Percentiles rank a stretch among this genome's conserved stretches.
Evolutionary conservation across 2,888 invertebrate species (phyloP).

Genomic region (Blastobasis lacticolella): DNA sequence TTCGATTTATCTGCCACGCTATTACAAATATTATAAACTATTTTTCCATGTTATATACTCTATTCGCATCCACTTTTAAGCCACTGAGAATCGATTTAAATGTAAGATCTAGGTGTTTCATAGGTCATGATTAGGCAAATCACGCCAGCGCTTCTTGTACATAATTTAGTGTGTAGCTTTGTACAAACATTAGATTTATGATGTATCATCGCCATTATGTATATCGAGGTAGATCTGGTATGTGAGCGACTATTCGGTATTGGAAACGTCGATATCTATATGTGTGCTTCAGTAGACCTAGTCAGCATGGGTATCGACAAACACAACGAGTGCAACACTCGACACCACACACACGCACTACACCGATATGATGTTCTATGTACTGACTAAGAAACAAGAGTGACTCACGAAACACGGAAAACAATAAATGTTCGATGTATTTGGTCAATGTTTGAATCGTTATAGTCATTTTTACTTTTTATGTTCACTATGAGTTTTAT

Average conservation of each 20-base stretch:
- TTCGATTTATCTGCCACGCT: slow-evolving; percentile 6
- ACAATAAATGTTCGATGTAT: slow-evolving; percentile 47
- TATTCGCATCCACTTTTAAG: background rate
- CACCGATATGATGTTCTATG: slow-evolving; percentile 20
- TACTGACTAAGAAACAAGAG: slow-evolving; percentile 12
- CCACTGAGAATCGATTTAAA: slow-evolving; percentile 3
- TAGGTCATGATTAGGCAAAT: slow-evolving; percentile 11
- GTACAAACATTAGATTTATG: slow-evolving; percentile 20
- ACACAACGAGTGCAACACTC: slow-evolving; percentile 40
- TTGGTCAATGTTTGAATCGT: slow-evolving; percentile 34
- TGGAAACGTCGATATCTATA: slow-evolving; percentile 20
- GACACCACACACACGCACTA: slow-evolving; percentile 34
- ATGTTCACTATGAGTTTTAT: slow-evolving; percentile 21
- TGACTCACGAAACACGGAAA: slow-evolving; percentile 13
- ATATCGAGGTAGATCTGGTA: slow-evolving; percentile 48
- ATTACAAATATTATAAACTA: background rate
- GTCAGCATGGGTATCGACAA: slow-evolving; percentile 19
- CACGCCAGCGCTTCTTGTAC: slow-evolving; percentile 34
- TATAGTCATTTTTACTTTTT: slow-evolving; percentile 24
- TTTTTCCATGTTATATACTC: too few species aligned
- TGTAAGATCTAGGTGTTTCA: background rate
- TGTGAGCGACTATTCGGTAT: slow-evolving; percentile 63
- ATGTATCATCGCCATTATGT: slow-evolving; percentile 25
- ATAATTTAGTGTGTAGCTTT: slow-evolving; percentile 35
- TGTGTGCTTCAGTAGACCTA: slow-evolving; percentile 60